Base-by-base conservation (phyloP, 2,888 invertebrate genomes). In the Drosophila longiperda region DNA sequence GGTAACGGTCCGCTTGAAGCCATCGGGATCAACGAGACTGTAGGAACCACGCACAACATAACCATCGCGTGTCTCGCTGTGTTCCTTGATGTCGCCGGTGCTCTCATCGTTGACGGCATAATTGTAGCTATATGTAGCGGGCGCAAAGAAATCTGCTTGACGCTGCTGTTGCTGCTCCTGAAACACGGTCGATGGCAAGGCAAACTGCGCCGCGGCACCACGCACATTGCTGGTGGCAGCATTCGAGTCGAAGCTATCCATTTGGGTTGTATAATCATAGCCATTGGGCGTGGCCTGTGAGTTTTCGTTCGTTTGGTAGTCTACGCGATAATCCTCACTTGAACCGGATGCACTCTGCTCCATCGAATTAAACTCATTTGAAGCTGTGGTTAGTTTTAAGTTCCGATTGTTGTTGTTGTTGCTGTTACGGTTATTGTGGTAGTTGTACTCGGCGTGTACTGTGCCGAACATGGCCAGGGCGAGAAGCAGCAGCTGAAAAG, bases 11-110 rank as follows among this genome's bases (percentile, higher is more conserved):
- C 94, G 92, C 79, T 93, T 94, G 80, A 91, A 93, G 63, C 94
- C 94, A 91, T 94, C 94, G 59, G 94, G 87, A 84, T 94, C 94
- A 63, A 94, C 81, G 32, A 94, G 88, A 58, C 93, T 93, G 86
- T 94, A 94, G 57, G 91, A 91, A n/a, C 94, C 94, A 53, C 93
- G 93, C 36, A 94, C 94, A 49, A 91, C 91, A 85, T 94, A 93
- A 20, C 94, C 94, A 80, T 93, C 92, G 12, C 94, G 93, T 1
- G 92, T 86, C 90, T 94, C 94, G 55, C 92, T 92, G 82, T 94
- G 94, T 61, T 90, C 92, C 87, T 94, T 94, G 63, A 92, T 91
- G 83, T 94, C 94, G 6, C 94, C 94, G 75, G 94, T 94, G 66
- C 84, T 91, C 52, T 92, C 92, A 76, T 94, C 94, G 70, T 93